Evolutionary conservation across 92 coral and sea anemone genomes (phyloP).

Genomic region (Muricea muricata): DNA sequence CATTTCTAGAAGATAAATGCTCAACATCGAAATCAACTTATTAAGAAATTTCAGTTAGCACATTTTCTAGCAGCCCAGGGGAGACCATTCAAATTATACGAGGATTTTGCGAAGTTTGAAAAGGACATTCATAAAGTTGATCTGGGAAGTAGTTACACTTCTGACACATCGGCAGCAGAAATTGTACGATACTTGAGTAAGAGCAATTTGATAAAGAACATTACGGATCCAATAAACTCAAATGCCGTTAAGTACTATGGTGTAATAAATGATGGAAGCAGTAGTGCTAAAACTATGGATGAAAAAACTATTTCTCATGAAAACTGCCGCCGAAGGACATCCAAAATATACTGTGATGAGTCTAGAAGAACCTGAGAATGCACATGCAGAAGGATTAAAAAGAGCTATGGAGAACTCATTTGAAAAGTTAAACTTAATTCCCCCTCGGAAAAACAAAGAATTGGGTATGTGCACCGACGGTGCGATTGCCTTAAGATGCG

Average conservation of each 20-base stretch:
- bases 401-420: neutral
- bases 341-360: neutral
- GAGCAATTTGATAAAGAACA: neutral
- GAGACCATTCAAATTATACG: neutral
- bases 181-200: neutral
- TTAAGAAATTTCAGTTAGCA: slow-evolving; percentile 13
- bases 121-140: slow-evolving; percentile 1
- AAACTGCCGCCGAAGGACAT: neutral
- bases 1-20: neutral
- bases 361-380: slow-evolving; percentile 5
- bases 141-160: slow-evolving; percentile 3
- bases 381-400: neutral
- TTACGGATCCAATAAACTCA: neutral
- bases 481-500: neutral
- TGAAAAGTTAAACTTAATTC: neutral
- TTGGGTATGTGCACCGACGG: neutral
- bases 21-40: neutral
- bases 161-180: slow-evolving; percentile 15
- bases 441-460: neutral
- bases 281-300: slow-evolving; percentile 11
- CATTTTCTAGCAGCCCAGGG: neutral
- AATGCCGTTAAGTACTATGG: neutral
- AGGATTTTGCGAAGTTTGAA: neutral
- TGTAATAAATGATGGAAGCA: neutral
- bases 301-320: slow-evolving; percentile 7